These are phyloP conservation scores for Argyra leucocephala DNA, from an alignment of 2,888 invertebrate species.

Conservation along the genomic window DNA sequence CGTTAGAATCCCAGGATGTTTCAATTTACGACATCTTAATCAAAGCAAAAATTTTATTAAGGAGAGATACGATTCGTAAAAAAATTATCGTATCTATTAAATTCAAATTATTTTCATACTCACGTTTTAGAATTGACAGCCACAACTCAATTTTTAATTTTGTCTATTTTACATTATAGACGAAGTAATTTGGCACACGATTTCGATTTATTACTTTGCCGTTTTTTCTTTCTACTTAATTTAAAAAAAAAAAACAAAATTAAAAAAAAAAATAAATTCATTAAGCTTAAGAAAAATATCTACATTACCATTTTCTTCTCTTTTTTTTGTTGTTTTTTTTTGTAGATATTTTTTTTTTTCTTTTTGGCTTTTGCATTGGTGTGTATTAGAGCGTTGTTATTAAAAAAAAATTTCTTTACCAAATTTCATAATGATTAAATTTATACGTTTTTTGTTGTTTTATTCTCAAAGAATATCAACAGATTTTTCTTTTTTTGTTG, in stretches of 20 bases:
- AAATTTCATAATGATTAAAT: not conserved
- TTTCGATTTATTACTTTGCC: not conserved
- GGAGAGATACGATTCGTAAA: no score
- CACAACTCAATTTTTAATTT: not conserved
- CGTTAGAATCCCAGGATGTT: no score
- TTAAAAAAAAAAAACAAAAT: no score
- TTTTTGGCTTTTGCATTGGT: not conserved
- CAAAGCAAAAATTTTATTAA: no score
- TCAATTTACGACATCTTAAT: no score
- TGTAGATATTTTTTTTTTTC: not conserved
- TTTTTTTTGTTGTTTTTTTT: not conserved
- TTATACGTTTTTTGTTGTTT: not conserved
- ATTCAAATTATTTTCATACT: no score
- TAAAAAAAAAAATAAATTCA: not conserved
- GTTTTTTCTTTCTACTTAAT: no score
- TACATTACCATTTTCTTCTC: not conserved
- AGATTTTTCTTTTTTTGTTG: no score
- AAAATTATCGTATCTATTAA: no score
- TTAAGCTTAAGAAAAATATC: not conserved
- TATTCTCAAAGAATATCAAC: no score
- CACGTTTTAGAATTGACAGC: no score
- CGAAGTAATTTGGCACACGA: not conserved
- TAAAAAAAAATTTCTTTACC: not conserved
- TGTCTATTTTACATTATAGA: not conserved
- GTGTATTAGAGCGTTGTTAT: slow-evolving; percentile 4